These are phyloP conservation scores for Zaprionus obscuricornis DNA, from an alignment of 2,888 invertebrate genomes.

Conservation along the genomic window DNA sequence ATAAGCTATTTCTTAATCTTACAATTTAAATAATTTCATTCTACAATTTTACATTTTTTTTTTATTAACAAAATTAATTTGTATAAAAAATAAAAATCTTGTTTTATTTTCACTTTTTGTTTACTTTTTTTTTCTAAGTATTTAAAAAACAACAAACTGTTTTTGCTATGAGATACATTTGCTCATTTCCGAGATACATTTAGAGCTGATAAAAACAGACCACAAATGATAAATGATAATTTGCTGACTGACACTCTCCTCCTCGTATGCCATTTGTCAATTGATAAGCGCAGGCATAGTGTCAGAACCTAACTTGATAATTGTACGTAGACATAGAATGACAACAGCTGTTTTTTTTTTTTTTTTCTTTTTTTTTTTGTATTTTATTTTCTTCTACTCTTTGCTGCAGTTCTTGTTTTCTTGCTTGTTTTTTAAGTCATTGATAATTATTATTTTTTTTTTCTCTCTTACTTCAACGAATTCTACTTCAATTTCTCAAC, in stretches of 20 bases:
- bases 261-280: conserved; percentile 43
- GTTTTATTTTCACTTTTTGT: too few relatives aligned
- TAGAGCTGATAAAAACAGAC: conserved; percentile 15
- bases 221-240: conserved; percentile 43
- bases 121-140: conserved; percentile 3
- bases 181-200: conserved; percentile 28
- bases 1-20: too few relatives aligned
- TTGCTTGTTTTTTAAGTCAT: too few relatives aligned
- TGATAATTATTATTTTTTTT: too few relatives aligned
- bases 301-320: conserved; percentile 28
- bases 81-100: too few relatives aligned
- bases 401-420: too few relatives aligned
- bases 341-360: conserved; percentile 15
- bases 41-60: too few relatives aligned
- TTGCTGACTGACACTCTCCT: conserved; percentile 34
- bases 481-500: conserved; percentile 5
- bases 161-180: conserved; percentile 21
- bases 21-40: too few relatives aligned
- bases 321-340: conserved; percentile 32
- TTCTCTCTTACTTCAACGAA: not conserved
- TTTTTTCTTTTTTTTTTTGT: not conserved
- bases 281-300: conserved; percentile 35
- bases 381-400: not conserved
- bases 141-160: not conserved
- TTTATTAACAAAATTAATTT: too few relatives aligned